Percentiles rank a stretch among this genome's conserved stretches.
phyloP scores from a whole-genome alignment of 2,888 invertebrate genomes.

The Adelphocoris suturalis region DNA sequence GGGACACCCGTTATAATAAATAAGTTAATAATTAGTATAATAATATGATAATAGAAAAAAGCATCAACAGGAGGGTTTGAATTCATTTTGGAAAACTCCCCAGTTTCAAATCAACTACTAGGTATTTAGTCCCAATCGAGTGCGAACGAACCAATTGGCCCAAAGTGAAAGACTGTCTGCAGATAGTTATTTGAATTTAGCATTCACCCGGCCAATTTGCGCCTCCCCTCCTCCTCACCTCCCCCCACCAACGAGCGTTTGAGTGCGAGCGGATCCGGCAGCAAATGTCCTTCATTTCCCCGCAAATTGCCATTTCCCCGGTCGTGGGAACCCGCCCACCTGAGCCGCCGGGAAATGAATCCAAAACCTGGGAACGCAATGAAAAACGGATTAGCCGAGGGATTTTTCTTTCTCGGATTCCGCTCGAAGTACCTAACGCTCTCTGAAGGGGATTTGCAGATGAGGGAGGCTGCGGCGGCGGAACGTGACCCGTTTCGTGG shows the following conservation, averaged over 20 bases:
- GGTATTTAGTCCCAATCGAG: not conserved
- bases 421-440: not conserved
- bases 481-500: not conserved
- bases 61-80: no score
- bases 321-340: slow-evolving; percentile 25
- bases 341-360: slow-evolving; percentile 25
- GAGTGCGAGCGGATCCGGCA: not conserved
- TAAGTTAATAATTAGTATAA: no score
- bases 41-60: no score
- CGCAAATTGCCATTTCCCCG: slow-evolving; percentile 27
- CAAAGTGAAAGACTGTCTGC: not conserved
- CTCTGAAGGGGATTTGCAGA: not conserved
- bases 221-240: no score
- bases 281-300: slow-evolving; percentile 27
- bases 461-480: not conserved
- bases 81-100: no score
- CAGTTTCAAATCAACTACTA: no score
- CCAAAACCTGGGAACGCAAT: slow-evolving; percentile 5
- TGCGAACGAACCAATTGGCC: not conserved
- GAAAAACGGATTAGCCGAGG: not conserved
- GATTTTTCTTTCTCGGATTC: slow-evolving; percentile 8
- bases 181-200: slow-evolving; percentile 22
- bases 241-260: slow-evolving; percentile 7
- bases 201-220: not conserved
- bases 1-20: no score